Evolutionary conservation across 2,797 vertebrate genomes (phyloP).

Genomic region (Sorex maritimensis): DNA sequence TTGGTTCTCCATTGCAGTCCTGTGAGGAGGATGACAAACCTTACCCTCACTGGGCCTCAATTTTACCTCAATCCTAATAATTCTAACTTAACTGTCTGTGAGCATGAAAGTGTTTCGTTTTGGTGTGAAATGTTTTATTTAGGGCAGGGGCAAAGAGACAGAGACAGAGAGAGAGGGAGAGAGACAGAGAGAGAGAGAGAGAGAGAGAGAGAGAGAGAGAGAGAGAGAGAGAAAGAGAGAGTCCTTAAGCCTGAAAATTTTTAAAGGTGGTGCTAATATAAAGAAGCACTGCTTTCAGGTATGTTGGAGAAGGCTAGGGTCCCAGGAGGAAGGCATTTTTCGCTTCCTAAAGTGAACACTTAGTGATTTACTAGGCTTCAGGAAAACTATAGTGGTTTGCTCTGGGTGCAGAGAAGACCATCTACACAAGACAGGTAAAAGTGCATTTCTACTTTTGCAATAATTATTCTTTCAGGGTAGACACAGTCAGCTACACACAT

Average conservation of each 20-base stretch:
- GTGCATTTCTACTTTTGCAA: constrained; percentile 12
- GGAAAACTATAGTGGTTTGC: not conserved
- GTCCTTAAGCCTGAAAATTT: not conserved
- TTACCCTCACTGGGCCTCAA: not conserved
- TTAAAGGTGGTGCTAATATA: not conserved
- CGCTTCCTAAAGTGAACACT: not conserved
- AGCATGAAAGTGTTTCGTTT: not conserved
- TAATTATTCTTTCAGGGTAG: constrained; percentile 5
- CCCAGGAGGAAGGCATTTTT: not conserved
- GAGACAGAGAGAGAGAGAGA: no score
- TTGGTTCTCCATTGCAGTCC: not conserved
- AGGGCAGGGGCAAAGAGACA: no score
- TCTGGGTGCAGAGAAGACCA: not conserved
- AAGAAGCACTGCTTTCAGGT: not conserved
- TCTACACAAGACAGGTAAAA: not conserved
- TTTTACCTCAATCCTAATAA: not conserved
- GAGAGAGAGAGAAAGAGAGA: no score
- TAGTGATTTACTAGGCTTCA: no score
- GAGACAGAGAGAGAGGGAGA: no score
- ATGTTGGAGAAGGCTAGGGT: not conserved
- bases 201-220: no score
- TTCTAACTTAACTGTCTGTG: not conserved
- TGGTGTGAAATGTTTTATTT: no score
- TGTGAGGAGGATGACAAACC: not conserved
- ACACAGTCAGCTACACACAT: not conserved